Percentiles rank a stretch among this genome's conserved stretches.
These are phyloP conservation scores for Eulithis testata DNA, from an alignment of 2,888 invertebrate genomes.

Conservation along the genomic window DNA sequence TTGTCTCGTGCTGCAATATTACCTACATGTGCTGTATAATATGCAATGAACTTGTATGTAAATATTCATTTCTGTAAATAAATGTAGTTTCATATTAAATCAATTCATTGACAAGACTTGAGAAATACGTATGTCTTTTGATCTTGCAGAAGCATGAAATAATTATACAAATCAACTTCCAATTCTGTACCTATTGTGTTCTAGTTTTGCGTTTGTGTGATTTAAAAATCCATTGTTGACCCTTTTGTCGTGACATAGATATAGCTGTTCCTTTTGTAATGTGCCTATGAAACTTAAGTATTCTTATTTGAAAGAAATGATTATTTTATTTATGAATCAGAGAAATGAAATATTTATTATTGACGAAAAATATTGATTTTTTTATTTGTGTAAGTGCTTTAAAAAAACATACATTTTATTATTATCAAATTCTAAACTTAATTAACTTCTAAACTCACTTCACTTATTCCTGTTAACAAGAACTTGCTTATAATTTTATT, in stretches of 20 bases:
- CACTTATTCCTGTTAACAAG: no score
- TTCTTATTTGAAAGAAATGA: slow-evolving; percentile 15
- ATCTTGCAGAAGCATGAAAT: slow-evolving; percentile 15
- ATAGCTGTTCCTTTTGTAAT: slow-evolving; percentile 5
- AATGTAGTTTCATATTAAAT: slow-evolving; percentile 27
- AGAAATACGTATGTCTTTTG: slow-evolving; percentile 25
- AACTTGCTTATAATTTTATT: no score
- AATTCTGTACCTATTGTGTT: slow-evolving; percentile 4
- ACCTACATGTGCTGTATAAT: slow-evolving; percentile 48
- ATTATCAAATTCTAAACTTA: no score
- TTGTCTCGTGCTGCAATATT: slow-evolving; percentile 9
- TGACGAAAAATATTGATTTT: not conserved
- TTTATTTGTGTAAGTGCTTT: no score
- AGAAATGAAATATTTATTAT: not conserved
- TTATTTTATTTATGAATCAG: slow-evolving; percentile 2
- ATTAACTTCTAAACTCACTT: no score
- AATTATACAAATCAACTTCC: slow-evolving; percentile 12
- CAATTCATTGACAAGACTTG: slow-evolving; percentile 32
- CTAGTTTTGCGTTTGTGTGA: slow-evolving; percentile 4
- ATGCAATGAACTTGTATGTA: slow-evolving; percentile 42
- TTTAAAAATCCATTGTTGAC: slow-evolving; percentile 1
- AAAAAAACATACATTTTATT: no score
- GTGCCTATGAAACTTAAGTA: slow-evolving; percentile 8
- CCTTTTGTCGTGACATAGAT: slow-evolving; percentile 7
- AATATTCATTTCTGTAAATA: slow-evolving; percentile 38